Conservation (phyloP, 2,888 invertebrate genomes). For the Rhagophthalmus giganteus region DNA sequence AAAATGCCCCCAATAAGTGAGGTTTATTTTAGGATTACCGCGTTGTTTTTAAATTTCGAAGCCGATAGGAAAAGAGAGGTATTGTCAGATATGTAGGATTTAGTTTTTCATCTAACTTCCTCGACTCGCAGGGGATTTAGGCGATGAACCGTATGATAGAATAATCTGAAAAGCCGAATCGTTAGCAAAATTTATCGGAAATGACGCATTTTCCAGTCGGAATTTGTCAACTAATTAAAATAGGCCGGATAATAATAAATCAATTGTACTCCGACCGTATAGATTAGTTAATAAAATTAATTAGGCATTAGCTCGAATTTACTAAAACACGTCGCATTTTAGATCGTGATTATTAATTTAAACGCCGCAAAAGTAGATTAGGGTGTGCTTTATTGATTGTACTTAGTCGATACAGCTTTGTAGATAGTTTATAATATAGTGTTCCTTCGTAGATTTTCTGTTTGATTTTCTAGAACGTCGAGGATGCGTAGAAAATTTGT, state of each 20-base stretch:
- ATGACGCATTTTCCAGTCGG: slow-evolving; percentile 1
- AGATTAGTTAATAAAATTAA: no score
- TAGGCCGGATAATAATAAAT: slow-evolving; percentile 2
- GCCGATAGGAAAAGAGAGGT: background rate
- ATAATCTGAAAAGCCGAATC: background rate
- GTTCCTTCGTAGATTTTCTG: no score
- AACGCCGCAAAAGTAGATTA: no score
- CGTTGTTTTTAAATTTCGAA: background rate
- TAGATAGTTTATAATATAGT: no score
- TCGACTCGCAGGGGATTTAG: background rate
- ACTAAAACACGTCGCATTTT: no score
- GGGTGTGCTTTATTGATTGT: no score
- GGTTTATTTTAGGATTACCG: background rate
- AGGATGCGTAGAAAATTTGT: no score
- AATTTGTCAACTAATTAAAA: slow-evolving; percentile 2
- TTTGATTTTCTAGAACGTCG: no score
- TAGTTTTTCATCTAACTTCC: background rate
- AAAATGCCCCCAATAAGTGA: no score
- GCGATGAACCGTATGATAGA: background rate
- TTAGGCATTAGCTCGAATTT: no score
- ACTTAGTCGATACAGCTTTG: no score
- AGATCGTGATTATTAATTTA: no score
- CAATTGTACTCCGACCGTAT: background rate
- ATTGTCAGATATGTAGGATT: background rate
- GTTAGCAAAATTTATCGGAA: background rate